Conservation (phyloP, 1,140 invertebrate species). For the Drosophila saltans region DNA sequence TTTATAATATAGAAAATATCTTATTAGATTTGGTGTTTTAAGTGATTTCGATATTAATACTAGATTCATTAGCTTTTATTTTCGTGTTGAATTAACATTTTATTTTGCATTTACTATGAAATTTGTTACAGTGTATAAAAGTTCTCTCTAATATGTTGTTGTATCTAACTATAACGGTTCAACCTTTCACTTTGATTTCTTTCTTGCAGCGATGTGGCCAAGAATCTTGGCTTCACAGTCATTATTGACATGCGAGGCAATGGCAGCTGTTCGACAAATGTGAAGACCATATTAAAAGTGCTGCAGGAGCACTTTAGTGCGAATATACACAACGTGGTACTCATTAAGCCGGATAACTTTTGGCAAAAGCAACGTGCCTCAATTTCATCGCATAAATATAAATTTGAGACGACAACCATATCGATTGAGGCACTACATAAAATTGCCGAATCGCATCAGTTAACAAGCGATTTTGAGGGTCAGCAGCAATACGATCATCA, state of each 20-base stretch:
- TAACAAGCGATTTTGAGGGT: constrained; percentile 97
- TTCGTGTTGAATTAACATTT: too few relatives aligned
- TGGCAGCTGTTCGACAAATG: constrained; percentile 95
- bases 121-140: constrained; percentile 12
- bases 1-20: too few relatives aligned
- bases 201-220: constrained; percentile 92
- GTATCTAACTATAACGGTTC: constrained; percentile 16
- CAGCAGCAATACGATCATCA: constrained; percentile 97
- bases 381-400: constrained; percentile 98
- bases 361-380: constrained; percentile 99
- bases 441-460: constrained; percentile 94
- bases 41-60: too few relatives aligned
- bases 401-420: constrained; percentile 99
- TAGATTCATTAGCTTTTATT: too few relatives aligned
- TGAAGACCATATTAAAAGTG: constrained; percentile 98
- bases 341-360: constrained; percentile 99
- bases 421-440: constrained; percentile 96
- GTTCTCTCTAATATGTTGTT: constrained; percentile 27
- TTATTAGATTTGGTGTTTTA: too few relatives aligned
- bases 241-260: constrained; percentile 97
- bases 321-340: constrained; percentile 94
- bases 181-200: constrained; percentile 67
- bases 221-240: constrained; percentile 95
- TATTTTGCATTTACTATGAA: too few relatives aligned
- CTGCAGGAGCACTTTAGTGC: constrained; percentile 96